Conservation (phyloP, 2,113 vertebrate genomes). For the Miniopterus natalensis region DNA sequence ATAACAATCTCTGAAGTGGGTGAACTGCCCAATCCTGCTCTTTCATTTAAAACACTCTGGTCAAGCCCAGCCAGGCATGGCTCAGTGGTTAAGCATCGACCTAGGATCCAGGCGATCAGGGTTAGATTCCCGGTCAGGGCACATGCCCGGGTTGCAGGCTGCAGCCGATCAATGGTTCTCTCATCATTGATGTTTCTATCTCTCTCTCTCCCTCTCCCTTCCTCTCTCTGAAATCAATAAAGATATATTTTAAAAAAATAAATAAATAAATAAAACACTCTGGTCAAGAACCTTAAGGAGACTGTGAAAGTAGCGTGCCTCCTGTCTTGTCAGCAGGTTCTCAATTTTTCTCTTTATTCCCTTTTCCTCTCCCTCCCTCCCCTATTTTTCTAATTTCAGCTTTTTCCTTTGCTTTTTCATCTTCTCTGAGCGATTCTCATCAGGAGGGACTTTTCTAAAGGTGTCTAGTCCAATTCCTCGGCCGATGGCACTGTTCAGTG, state of each 20-base stretch:
- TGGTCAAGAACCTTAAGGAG: background rate
- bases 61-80: background rate
- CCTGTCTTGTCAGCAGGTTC: background rate
- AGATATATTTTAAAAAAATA: too few species aligned
- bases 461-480: background rate
- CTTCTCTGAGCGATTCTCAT: background rate
- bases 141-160: too few species aligned
- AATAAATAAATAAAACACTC: background rate
- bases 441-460: background rate
- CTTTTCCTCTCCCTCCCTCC: background rate
- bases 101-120: too few species aligned
- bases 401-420: slow-evolving; percentile 21
- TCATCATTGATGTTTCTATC: too few species aligned
- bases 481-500: background rate
- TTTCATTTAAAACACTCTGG: background rate
- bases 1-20: background rate
- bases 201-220: too few species aligned
- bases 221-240: too few species aligned
- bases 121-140: too few species aligned
- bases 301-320: background rate
- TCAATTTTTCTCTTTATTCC: background rate
- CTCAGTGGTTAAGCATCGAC: too few species aligned
- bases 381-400: background rate
- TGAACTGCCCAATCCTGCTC: background rate
- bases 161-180: too few species aligned